A percentile compares a stretch with the other conserved stretches of the same genome.
phyloP scores from a whole-genome alignment of 2,888 invertebrate genomes.

The Gonocerus acuteangulatus region DNA sequence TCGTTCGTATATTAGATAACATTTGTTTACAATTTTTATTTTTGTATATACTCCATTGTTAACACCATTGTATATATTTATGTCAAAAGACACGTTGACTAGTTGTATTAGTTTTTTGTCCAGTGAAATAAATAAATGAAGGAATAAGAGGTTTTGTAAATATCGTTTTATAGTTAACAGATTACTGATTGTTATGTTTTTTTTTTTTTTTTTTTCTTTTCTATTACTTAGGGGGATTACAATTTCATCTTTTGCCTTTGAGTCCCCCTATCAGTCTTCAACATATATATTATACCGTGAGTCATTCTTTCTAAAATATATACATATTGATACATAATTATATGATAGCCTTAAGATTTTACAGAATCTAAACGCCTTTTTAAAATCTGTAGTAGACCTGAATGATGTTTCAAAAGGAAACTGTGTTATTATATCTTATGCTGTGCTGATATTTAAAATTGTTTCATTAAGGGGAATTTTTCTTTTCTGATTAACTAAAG shows the following conservation, averaged over 20 bases:
- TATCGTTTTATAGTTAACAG: slow-evolving; percentile 21
- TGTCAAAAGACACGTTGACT: slow-evolving; percentile 35
- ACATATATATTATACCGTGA: slow-evolving; percentile 6
- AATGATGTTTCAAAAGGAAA: slow-evolving; percentile 10
- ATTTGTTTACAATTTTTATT: slow-evolving; percentile 28
- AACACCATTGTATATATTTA: slow-evolving; percentile 32
- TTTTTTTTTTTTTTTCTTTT: slow-evolving; percentile 14
- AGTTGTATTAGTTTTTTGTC: slow-evolving; percentile 31
- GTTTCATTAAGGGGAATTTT: slow-evolving; percentile 12
- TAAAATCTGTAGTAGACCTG: slow-evolving; percentile 4
- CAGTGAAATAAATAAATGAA: slow-evolving; percentile 18
- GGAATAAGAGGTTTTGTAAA: slow-evolving; percentile 16
- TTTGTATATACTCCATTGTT: slow-evolving; percentile 31
- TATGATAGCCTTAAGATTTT: slow-evolving; percentile 15
- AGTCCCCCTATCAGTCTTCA: slow-evolving; percentile 13
- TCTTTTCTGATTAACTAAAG: not conserved
- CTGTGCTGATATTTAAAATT: slow-evolving; percentile 16
- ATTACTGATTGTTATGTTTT: slow-evolving; percentile 14
- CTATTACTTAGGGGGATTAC: slow-evolving; percentile 16
- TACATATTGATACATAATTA: slow-evolving; percentile 5
- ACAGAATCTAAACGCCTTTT: slow-evolving; percentile 10
- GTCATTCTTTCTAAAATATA: slow-evolving; percentile 19
- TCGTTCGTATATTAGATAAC: slow-evolving; percentile 22
- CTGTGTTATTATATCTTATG: slow-evolving; percentile 15
- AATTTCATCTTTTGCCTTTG: slow-evolving; percentile 23